phyloP scores from a whole-genome alignment of 2,888 invertebrate species.

The Dendrolimus pini region DNA sequence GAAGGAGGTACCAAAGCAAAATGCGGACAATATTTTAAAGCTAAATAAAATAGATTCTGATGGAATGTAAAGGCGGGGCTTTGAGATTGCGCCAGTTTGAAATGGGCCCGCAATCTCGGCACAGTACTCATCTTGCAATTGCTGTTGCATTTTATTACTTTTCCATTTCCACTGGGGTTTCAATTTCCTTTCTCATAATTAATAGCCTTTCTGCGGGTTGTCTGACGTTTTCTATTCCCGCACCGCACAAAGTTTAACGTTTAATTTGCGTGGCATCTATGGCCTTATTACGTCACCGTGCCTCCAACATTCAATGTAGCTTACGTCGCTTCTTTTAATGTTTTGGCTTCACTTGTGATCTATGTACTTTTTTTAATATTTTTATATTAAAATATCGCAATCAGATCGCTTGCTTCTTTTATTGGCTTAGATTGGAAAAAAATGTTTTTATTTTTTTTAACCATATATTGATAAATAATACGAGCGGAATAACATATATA shows the following conservation, averaged over 20 bases:
- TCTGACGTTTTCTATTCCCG: conserved; percentile 60
- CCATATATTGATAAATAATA: too few species aligned
- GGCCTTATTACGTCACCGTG: neutral
- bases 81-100: conserved; percentile 35
- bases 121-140: conserved; percentile 64
- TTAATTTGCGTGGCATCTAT: conserved; percentile 51
- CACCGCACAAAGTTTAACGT: conserved; percentile 55
- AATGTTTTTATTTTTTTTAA: too few species aligned
- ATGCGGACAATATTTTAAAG: neutral
- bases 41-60: conserved; percentile 3
- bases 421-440: too few species aligned
- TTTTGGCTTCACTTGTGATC: too few species aligned
- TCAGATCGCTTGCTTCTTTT: too few species aligned
- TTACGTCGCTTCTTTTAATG: neutral
- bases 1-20: neutral
- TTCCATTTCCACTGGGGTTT: conserved; percentile 75
- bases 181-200: conserved; percentile 75
- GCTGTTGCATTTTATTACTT: conserved; percentile 76
- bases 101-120: conserved; percentile 20
- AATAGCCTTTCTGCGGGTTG: conserved; percentile 66
- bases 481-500: too few species aligned
- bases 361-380: too few species aligned
- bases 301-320: neutral
- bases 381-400: too few species aligned
- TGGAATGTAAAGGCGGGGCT: conserved; percentile 5